Evolutionary conservation across 1,140 invertebrate species (phyloP).

Genomic region (Parasteatoda tepidariorum): DNA sequence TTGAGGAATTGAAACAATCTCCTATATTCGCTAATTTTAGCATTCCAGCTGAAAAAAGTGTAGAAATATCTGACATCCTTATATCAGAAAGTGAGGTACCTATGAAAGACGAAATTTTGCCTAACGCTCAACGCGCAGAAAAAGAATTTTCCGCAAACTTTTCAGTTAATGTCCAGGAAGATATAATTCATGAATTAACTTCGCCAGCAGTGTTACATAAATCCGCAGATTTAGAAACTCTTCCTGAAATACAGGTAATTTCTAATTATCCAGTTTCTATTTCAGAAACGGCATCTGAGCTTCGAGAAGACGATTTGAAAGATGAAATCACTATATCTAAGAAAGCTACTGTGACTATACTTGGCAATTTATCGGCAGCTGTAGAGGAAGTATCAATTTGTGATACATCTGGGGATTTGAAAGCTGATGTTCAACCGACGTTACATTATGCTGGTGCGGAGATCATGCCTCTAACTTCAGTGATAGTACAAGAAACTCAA

Average conservation of each 20-base stretch:
- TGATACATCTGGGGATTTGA: conserved; percentile 48
- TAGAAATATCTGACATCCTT: conserved; percentile 68
- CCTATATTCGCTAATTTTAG: conserved; percentile 69
- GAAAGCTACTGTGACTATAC: conserved; percentile 41
- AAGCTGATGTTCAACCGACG: conserved; percentile 40
- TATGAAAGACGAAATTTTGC: conserved; percentile 21
- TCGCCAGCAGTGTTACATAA: not conserved
- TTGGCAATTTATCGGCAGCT: conserved; percentile 23
- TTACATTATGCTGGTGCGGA: conserved; percentile 32
- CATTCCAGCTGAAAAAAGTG: conserved; percentile 70
- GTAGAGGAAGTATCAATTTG: conserved; percentile 45
- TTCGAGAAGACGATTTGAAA: conserved; percentile 38
- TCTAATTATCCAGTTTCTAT: conserved; percentile 62
- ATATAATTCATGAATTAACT: conserved; percentile 7
- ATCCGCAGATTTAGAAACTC: conserved; percentile 17
- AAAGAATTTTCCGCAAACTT: not conserved
- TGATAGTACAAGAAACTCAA: conserved; percentile 68
- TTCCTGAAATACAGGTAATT: conserved; percentile 34
- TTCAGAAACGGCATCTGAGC: conserved; percentile 62
- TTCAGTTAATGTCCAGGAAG: conserved; percentile 28
- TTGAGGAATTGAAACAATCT: conserved; percentile 65
- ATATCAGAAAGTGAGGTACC: conserved; percentile 45
- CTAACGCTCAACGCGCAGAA: conserved; percentile 15
- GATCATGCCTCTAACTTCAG: conserved; percentile 40
- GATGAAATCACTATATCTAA: conserved; percentile 9